phyloP scores from a whole-genome alignment of 2,888 invertebrate species.

The Acanthoscelides obtectus region DNA sequence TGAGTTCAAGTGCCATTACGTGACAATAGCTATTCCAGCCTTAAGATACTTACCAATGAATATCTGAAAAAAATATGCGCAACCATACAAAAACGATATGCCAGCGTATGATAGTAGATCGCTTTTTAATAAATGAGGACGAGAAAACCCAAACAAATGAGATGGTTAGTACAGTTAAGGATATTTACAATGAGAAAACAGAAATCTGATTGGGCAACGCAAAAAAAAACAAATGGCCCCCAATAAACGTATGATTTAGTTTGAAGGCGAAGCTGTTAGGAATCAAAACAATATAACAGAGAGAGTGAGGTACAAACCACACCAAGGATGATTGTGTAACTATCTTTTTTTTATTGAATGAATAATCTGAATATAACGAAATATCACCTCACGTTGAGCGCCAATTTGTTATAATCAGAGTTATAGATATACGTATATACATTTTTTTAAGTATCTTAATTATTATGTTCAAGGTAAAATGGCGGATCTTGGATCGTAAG shows the following conservation, averaged over 20 bases:
- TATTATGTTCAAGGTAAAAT: background rate
- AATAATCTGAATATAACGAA: background rate
- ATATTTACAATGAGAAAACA: background rate
- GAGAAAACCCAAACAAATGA: background rate
- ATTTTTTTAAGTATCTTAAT: background rate
- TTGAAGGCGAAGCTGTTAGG: constrained; percentile 24
- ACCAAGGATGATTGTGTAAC: background rate
- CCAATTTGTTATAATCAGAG: background rate
- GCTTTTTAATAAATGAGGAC: background rate
- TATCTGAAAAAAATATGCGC: background rate
- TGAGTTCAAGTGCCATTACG: no score
- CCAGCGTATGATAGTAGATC: background rate
- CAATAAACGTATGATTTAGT: constrained; percentile 16
- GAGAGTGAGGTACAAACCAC: background rate
- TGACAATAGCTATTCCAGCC: no score
- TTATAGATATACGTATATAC: background rate
- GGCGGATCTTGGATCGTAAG: background rate
- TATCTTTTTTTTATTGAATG: background rate
- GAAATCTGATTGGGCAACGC: background rate
- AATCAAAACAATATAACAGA: constrained; percentile 1
- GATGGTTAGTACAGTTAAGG: background rate
- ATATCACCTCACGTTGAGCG: background rate
- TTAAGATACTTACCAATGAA: background rate
- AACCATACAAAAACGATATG: background rate
- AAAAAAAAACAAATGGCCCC: background rate